Percentiles rank a stretch among this genome's conserved stretches.
These are phyloP conservation scores for Thalassophryne amazonica DNA, from an alignment of 2,797 vertebrate species.

Conservation along the genomic window DNA sequence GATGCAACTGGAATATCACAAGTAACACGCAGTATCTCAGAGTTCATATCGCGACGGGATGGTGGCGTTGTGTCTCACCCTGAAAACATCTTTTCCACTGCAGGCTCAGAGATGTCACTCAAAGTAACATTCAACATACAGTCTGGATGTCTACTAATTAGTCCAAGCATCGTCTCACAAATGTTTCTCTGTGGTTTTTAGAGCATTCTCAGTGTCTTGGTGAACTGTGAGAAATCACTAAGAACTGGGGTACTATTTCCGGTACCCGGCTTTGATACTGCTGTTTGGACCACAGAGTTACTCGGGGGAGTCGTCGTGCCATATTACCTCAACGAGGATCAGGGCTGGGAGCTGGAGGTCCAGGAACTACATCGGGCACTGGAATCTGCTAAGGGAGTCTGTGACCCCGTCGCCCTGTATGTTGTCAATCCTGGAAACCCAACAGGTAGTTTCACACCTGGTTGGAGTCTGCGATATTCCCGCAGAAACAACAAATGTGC, in stretches of 20 bases:
- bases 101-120: constrained; percentile 66
- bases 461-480: neutral
- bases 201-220: constrained; percentile 64
- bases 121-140: constrained; percentile 42
- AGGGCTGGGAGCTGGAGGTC: constrained; percentile 69
- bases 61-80: constrained; percentile 59
- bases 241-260: constrained; percentile 69
- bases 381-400: constrained; percentile 48
- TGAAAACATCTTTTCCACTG: constrained; percentile 64
- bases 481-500: neutral
- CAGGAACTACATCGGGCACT: constrained; percentile 66
- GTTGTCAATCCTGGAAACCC: constrained; percentile 81
- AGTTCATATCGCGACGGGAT: constrained; percentile 73
- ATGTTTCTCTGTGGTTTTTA: constrained; percentile 20
- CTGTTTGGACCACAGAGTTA: constrained; percentile 6
- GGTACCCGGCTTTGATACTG: constrained; percentile 38
- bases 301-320: constrained; percentile 56
- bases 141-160: neutral
- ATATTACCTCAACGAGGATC: constrained; percentile 74
- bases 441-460: constrained; percentile 54
- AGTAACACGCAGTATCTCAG: constrained; percentile 42
- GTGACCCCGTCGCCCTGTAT: constrained; percentile 70
- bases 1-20: constrained; percentile 27
- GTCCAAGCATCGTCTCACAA: neutral
- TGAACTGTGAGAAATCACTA: constrained; percentile 29